These are phyloP conservation scores for Coregonus clupeaformis DNA, from an alignment of 2,113 vertebrate species.

Conservation along the genomic window DNA sequence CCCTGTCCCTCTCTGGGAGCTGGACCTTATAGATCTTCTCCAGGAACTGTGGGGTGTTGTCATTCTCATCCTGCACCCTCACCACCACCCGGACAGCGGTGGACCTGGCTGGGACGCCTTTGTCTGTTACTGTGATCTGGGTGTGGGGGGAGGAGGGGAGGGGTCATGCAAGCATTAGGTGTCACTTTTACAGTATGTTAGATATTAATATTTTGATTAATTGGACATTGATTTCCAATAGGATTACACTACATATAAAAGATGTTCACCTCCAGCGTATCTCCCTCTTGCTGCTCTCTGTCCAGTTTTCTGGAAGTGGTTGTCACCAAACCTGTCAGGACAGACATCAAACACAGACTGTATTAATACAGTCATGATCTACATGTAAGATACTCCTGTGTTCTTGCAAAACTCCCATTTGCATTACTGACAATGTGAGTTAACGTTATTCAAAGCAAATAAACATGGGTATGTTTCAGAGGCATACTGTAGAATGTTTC, in stretches of 20 bases:
- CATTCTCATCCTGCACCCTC: constrained; percentile 84
- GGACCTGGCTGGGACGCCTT: constrained; percentile 71
- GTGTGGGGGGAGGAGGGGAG: background rate
- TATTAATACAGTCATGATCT: background rate
- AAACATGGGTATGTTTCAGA: no score
- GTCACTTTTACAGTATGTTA: background rate
- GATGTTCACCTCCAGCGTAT: constrained; percentile 91
- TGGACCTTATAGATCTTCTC: constrained; percentile 83
- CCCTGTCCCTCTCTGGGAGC: constrained; percentile 75
- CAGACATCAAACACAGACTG: background rate
- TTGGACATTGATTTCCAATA: no score
- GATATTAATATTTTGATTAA: no score
- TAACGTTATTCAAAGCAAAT: no score
- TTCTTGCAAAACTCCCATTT: background rate
- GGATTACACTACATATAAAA: background rate
- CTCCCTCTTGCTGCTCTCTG: constrained; percentile 91
- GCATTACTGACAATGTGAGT: no score
- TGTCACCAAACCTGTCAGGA: constrained; percentile 83
- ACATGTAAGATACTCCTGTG: background rate
- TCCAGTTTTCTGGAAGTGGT: constrained; percentile 94
- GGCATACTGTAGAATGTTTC: no score
- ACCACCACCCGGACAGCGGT: constrained; percentile 77
- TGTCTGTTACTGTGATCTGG: constrained; percentile 81
- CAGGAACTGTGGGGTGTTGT: constrained; percentile 83
- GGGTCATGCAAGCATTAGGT: background rate